Evolutionary conservation across 2,113 vertebrate species (phyloP), one percentile per base, ranked within the genome.

Genomic region (Polyodon spathula): DNA sequence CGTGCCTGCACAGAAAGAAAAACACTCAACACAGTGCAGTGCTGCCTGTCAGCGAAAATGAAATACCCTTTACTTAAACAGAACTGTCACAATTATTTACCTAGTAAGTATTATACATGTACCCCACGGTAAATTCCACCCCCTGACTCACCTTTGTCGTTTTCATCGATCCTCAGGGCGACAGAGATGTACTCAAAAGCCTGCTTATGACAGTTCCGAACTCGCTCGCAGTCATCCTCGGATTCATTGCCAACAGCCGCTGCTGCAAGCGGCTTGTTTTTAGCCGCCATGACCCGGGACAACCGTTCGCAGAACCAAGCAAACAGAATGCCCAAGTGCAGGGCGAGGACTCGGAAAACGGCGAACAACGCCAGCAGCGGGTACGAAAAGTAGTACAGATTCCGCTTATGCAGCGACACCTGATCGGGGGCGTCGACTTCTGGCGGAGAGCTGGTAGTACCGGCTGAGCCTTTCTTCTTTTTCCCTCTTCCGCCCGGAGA

Each of bases 101-200:
- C n/a, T n/a, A 12, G 37, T 37, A 4, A n/a, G n/a, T n/a, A n/a
- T n/a, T n/a, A 38, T 16, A 17, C 17, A 8, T 9, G 1, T 39
- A 1, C 14, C 1, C 14, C 60, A 37, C 40, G 6, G 1, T 16
- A 3, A 1, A 8, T 14, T 58, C 40, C 40, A 5, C 1, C 16
- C 27, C 7, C 15, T 9, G 8, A 1, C 65, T 63, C 71, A 94
- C 91, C 93, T 82, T 79, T 71, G 56, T 95, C 92, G 42, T 93
- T 88, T 56, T 95, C 92, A 27, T 95, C 88, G 63, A 95, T 91
- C 75, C 83, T 82, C 43, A 95, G 66, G 0, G 93, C 92, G 62
- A 87, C 64, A 8, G 92, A 95, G 71, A 95, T 91, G 70, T 78
- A 90, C 58, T 94, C 90, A 75, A 95, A 95, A 66, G 93, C 92